A percentile compares a stretch with the other conserved stretches of the same genome.
Evolutionary conservation across 1,140 invertebrate species (phyloP).

Genomic region (Drosophila miranda): DNA sequence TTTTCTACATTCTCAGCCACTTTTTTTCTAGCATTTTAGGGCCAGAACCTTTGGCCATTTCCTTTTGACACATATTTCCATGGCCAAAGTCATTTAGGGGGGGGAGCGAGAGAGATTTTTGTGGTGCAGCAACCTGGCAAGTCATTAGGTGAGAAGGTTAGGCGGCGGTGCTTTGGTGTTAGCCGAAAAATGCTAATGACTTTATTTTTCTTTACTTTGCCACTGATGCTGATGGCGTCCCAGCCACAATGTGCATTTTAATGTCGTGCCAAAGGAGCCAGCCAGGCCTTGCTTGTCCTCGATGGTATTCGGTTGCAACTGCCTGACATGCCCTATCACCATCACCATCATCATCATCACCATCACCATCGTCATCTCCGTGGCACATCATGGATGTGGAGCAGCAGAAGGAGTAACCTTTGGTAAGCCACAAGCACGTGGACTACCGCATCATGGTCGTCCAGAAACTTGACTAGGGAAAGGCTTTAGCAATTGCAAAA

Average conservation of each 20-base stretch:
- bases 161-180: slow-evolving; percentile 48
- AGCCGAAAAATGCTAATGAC: slow-evolving; percentile 78
- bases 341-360: slow-evolving; percentile 15
- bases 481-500: slow-evolving; percentile 24
- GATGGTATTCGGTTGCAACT: slow-evolving; percentile 38
- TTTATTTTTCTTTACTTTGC: slow-evolving; percentile 76
- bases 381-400: neutral
- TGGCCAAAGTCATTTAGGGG: slow-evolving; percentile 51
- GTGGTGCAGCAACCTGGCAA: slow-evolving; percentile 58
- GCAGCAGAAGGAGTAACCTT: slow-evolving; percentile 28
- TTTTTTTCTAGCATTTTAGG: neutral
- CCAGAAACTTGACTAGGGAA: slow-evolving; percentile 10
- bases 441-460: neutral
- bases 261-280: slow-evolving; percentile 64
- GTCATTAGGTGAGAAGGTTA: slow-evolving; percentile 57
- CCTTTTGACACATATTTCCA: slow-evolving; percentile 67
- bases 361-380: neutral
- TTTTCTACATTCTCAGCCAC: neutral
- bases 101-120: slow-evolving; percentile 20
- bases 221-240: slow-evolving; percentile 34
- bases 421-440: slow-evolving; percentile 34
- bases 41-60: slow-evolving; percentile 50
- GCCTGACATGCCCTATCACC: slow-evolving; percentile 17
- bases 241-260: slow-evolving; percentile 74
- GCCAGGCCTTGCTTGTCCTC: slow-evolving; percentile 7